Percentiles rank a stretch among this genome's conserved stretches.
These are phyloP conservation scores for Chaetophractus vellerosus DNA, from an alignment of 2,797 vertebrate genomes.

Conservation along the genomic window DNA sequence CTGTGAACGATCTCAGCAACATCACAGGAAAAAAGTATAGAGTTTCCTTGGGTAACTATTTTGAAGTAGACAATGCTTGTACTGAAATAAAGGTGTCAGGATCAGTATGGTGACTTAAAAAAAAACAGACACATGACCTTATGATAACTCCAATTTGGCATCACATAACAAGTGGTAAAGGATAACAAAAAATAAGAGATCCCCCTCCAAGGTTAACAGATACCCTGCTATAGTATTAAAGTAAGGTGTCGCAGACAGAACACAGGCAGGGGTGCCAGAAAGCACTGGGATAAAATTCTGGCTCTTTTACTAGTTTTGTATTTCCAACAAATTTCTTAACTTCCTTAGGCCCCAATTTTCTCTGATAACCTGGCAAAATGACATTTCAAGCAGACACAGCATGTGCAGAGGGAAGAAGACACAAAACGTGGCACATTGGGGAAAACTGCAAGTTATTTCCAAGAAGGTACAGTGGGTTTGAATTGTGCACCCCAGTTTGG, in stretches of 20 bases:
- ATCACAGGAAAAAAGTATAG: background rate
- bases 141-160: background rate
- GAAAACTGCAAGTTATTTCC: background rate
- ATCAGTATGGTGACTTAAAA: background rate
- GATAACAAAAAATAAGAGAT: background rate
- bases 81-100: constrained; percentile 29
- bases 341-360: background rate
- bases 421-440: fast-evolving
- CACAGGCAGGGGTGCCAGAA: background rate
- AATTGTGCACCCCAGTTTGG: no score
- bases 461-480: background rate
- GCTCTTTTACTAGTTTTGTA: background rate
- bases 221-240: background rate
- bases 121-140: background rate
- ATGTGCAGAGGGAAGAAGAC: background rate
- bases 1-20: background rate
- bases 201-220: background rate
- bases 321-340: background rate
- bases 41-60: constrained; percentile 25
- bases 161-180: background rate
- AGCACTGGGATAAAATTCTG: background rate
- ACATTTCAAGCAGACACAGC: background rate
- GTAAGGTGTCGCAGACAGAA: background rate
- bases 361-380: background rate
- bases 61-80: background rate